Percentiles rank a stretch among this genome's conserved stretches.
phyloP scores from a whole-genome alignment of 2,113 vertebrate species.

The Neofelis nebulosa region DNA sequence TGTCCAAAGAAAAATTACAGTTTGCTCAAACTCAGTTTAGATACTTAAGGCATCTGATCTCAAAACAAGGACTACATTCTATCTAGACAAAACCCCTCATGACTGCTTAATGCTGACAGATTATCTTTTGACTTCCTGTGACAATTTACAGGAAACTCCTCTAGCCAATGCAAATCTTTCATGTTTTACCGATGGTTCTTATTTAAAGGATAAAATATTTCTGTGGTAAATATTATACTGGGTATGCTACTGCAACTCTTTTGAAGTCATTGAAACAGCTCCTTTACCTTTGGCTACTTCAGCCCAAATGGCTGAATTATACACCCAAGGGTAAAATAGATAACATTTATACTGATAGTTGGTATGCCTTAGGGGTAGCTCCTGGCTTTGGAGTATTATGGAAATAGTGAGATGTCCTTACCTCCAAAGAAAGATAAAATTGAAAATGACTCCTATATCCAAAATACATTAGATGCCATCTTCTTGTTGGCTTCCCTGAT shows the following conservation, averaged over 20 bases:
- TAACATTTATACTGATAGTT: not conserved
- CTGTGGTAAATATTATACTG: not conserved
- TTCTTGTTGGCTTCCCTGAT: not conserved
- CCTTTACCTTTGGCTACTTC: not conserved
- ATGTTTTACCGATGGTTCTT: not conserved
- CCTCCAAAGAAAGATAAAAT: not conserved
- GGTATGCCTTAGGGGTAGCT: not conserved
- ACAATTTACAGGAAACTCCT: not conserved
- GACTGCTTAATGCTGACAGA: not conserved
- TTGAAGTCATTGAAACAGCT: not conserved
- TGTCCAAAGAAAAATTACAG: not conserved
- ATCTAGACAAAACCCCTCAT: not conserved
- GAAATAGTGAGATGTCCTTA: not conserved
- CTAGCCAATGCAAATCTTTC: not conserved
- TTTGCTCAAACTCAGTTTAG: not conserved
- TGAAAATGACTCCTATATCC: not conserved
- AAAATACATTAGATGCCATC: not conserved
- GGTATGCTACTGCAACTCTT: not conserved
- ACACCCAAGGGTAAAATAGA: not conserved
- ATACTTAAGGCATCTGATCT: not conserved
- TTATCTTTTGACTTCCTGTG: not conserved
- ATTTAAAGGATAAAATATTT: not conserved
- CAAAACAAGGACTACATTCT: not conserved
- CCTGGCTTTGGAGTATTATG: not conserved
- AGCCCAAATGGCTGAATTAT: not conserved